Percentiles rank a stretch among this genome's conserved stretches.
Conservation (phyloP, 1,140 invertebrate species). For the Drosophila varians region DNA sequence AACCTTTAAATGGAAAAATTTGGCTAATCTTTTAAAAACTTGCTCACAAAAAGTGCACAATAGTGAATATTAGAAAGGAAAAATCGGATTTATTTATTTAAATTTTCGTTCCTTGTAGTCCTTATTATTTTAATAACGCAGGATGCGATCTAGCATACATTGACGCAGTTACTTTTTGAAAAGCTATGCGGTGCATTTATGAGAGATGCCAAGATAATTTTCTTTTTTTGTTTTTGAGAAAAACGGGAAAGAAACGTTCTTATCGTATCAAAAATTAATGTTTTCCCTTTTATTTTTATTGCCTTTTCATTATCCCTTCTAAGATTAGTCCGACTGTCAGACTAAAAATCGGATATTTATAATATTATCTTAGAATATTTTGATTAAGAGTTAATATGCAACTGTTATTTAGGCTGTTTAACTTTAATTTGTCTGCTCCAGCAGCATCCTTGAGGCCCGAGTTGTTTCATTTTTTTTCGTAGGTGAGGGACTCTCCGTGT, state of each 20-base stretch:
- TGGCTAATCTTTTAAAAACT: too few species aligned
- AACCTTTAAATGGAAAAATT: too few species aligned
- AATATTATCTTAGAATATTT: slow-evolving; percentile 47
- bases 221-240: background rate
- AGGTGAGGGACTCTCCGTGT: slow-evolving; percentile 20
- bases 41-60: too few species aligned
- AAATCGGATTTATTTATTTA: too few species aligned
- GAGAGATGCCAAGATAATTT: too few species aligned
- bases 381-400: slow-evolving; percentile 72
- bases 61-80: too few species aligned
- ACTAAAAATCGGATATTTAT: too few species aligned
- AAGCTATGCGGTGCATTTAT: background rate
- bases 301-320: slow-evolving; percentile 43
- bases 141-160: too few species aligned
- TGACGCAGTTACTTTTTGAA: too few species aligned
- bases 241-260: background rate
- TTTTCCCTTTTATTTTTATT: background rate
- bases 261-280: background rate
- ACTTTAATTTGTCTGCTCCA: slow-evolving; percentile 19
- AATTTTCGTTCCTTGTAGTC: too few species aligned
- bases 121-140: too few species aligned
- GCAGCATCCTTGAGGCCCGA: background rate
- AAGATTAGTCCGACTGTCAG: too few species aligned
- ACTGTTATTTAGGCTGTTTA: slow-evolving; percentile 35
- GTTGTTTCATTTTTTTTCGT: slow-evolving; percentile 57